Evolutionary conservation across 2,797 vertebrate species (phyloP), one percentile per base, ranked within the genome.

Genomic region (Arrhamphus sclerolepis): DNA sequence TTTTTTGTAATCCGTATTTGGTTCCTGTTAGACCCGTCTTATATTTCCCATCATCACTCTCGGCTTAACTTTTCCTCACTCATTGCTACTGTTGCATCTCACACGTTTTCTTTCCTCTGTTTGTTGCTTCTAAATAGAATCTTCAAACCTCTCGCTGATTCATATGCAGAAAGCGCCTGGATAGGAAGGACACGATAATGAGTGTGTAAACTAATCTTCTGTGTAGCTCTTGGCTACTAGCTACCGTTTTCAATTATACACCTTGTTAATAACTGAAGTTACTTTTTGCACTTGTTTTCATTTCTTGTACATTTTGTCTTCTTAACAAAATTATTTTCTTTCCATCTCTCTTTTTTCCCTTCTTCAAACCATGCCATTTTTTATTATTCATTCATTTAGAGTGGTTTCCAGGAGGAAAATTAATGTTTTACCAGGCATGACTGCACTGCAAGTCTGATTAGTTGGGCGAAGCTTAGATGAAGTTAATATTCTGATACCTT

Each of bases 171-270:
- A 46, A 39, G 47, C 20, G 68, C 65, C 69, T 17, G 39, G 28
- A 72, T 76, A 69, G 31, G 56, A 76, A 76, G 59, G 72, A 51
- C 55, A 55, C 71, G 53, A 70, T 80, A 71, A 82, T 70, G 69
- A 18, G 20, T 80, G 82, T 80, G 72, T 78, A 69, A 77, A 52
- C 61, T 81, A 79, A 84, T 87, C 70, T 83, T 28, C 69, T 73
- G 54, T 70, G 66, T 73, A 62, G 76, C 77, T 78, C 47, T 40
- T 72, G 73, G 77, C 72, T 63, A 77, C 58, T 60, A 70, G 68
- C 82, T 75, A 77, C 78, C 46, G 5, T 66, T 60, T 80, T 77
- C 62, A 85, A 77, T 77, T 85, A 77, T 62, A 61, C 72, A 55
- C 67, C 66, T 63, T 75, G 49, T 76, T 79, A 83, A 80, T 84